These are phyloP conservation scores for Dipodomys stephensi DNA, from an alignment of 2,113 vertebrate genomes.

Conservation along the genomic window DNA sequence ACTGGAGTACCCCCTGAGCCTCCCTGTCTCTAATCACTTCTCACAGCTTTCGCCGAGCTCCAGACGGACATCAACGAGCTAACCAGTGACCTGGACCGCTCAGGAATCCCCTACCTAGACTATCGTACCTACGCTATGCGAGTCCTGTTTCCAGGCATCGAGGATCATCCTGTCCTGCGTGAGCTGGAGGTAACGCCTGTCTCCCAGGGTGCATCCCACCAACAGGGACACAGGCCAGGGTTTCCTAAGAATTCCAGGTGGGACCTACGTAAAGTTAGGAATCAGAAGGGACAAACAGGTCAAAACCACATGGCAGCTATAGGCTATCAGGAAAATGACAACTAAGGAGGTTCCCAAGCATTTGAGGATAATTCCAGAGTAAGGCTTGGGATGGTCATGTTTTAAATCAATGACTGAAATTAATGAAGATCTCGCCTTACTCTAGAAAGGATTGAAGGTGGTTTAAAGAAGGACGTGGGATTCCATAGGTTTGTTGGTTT, in stretches of 20 bases:
- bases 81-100: slow-evolving; percentile 97
- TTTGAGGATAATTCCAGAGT: neutral
- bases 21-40: neutral
- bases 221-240: accelerated
- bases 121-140: slow-evolving; percentile 98
- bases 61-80: slow-evolving; percentile 99
- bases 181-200: slow-evolving; percentile 94
- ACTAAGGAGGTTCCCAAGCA: neutral
- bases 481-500: slow-evolving; percentile 10
- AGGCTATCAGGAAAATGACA: accelerated
- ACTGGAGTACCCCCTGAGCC: neutral
- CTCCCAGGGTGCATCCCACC: too few species aligned
- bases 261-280: neutral
- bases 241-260: too few species aligned
- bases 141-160: slow-evolving; percentile 98
- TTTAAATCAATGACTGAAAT: slow-evolving; percentile 48
- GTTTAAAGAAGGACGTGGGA: neutral
- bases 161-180: slow-evolving; percentile 97
- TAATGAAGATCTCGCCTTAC: neutral
- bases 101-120: slow-evolving; percentile 97
- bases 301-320: neutral
- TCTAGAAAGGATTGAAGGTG: slow-evolving; percentile 34
- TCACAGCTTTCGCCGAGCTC: slow-evolving; percentile 96
- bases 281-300: neutral
- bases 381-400: neutral